These are phyloP conservation scores for Avahi laniger DNA, from an alignment of 2,797 vertebrate genomes.

Conservation along the genomic window DNA sequence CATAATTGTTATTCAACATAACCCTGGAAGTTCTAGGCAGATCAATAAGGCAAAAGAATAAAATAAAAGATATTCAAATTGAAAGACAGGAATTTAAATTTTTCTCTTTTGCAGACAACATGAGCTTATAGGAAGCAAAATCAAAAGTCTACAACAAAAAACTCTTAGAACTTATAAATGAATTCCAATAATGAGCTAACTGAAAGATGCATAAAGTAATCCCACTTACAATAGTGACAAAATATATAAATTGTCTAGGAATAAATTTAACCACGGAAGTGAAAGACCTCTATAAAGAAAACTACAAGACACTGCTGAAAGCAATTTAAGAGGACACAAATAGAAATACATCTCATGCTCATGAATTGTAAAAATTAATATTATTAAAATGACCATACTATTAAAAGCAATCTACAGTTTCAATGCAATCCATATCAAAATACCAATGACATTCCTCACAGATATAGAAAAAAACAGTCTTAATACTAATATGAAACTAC, in stretches of 20 bases:
- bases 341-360: background rate
- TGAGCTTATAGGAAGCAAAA: background rate
- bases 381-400: background rate
- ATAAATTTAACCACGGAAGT: background rate
- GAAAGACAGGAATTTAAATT: background rate
- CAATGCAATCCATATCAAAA: background rate
- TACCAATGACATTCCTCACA: background rate
- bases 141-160: background rate
- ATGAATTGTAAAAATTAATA: background rate
- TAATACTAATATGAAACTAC: background rate
- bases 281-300: background rate
- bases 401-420: background rate
- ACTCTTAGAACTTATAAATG: background rate
- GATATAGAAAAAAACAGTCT: background rate
- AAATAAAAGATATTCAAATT: background rate
- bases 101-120: background rate
- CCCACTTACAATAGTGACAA: background rate
- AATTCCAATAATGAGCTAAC: background rate
- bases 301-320: background rate
- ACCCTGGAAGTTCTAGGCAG: background rate
- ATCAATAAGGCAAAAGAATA: background rate
- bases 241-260: background rate
- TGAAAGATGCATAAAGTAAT: background rate
- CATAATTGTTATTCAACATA: background rate
- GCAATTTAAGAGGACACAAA: background rate